Evolutionary conservation across 2,797 vertebrate genomes (phyloP), one percentile per base, ranked within the genome.

Genomic region (Manis javanica): DNA sequence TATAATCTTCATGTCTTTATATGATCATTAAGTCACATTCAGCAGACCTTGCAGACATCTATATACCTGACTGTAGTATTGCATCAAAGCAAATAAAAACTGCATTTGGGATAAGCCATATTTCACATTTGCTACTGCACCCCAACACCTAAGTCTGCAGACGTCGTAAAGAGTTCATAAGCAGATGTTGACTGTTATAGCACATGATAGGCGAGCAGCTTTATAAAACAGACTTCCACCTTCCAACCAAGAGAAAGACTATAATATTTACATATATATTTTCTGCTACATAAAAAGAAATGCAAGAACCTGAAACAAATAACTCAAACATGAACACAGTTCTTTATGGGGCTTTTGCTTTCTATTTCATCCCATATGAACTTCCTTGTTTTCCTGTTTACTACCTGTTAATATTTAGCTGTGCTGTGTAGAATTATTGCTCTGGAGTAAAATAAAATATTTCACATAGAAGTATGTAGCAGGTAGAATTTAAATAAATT

Each of bases 241-340:
- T 79, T 64, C 15, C 46, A 94, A 53, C 61, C 29, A 93, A 79
- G 9, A 34, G 51, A 31, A 59, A 39, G 49, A n/a, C 29, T 61
- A 16, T 59, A 66, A 63, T 31, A 61, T n/a, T 49, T 49, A 39
- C 5, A 19, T 51, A 55, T 34, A 12, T 37, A 49, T 71, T 59
- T 68, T 74, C 7, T 82, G 46, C n/a, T 21, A 7, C 46, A 31
- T 69, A 57, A 42, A 69, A 55, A 78, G 14, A 69, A 88, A n/a
- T 29, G 7, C 4, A 55, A 63, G 29, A 83, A 39, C 53, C 39
- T 63, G 74, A 93, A 64, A 59, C 11, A 91, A 82, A 51, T 46
- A 81, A 93, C 86, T 93, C 57, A 96, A 63, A 93, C 71, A 86
- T 16, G 31, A 84, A 53, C 19, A 72, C 2, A 66, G 79, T 78